Evolutionary conservation across 2,113 vertebrate genomes (phyloP).

Genomic region (Verasper variegatus): DNA sequence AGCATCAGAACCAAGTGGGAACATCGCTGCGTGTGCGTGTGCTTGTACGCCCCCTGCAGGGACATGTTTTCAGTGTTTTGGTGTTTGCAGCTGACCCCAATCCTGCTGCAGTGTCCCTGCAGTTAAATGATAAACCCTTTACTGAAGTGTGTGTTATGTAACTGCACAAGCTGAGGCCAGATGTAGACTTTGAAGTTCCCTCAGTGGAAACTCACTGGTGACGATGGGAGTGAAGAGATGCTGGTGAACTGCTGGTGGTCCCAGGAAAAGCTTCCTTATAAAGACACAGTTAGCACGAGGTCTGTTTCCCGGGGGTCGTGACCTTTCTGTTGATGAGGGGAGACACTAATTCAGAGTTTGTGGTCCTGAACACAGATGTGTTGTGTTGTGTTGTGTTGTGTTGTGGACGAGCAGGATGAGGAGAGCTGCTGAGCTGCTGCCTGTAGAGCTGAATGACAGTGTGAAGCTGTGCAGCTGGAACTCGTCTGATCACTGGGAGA

Average conservation of each 20-base stretch:
- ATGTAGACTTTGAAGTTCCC: conserved; percentile 63
- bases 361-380: too few relatives aligned
- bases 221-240: conserved; percentile 1
- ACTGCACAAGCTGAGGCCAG: conserved; percentile 47
- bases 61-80: conserved; percentile 24
- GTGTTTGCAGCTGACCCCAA: conserved; percentile 55
- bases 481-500: too few relatives aligned
- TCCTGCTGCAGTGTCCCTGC: conserved; percentile 52
- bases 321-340: neutral
- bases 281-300: too few relatives aligned
- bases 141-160: conserved; percentile 56
- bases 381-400: too few relatives aligned
- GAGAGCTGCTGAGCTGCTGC: too few relatives aligned
- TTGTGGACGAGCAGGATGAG: too few relatives aligned
- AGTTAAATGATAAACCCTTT: conserved; percentile 60
- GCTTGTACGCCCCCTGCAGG: neutral
- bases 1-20: too few relatives aligned
- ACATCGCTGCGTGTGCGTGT: neutral
- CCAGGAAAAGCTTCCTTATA: neutral
- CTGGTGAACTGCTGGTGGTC: conserved; percentile 3
- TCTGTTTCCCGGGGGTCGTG: too few relatives aligned
- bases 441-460: too few relatives aligned
- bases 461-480: too few relatives aligned
- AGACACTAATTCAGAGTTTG: too few relatives aligned
- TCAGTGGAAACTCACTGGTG: conserved; percentile 26